Conservation (phyloP, 1,140 invertebrate species). For the Drosophila varians region DNA sequence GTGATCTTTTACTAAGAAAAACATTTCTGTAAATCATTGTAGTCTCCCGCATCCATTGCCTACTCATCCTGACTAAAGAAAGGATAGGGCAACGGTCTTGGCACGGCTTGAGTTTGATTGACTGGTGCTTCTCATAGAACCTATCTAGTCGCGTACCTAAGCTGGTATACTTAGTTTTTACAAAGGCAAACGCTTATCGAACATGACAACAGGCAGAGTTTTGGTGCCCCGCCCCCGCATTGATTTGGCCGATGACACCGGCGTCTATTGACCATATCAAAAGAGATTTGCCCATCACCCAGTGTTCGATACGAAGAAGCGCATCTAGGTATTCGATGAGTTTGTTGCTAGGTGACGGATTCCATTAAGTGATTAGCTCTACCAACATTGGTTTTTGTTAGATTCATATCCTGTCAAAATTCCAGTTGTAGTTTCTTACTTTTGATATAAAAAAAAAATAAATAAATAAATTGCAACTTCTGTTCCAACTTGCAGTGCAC, state of each 20-base stretch:
- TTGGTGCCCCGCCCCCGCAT: conserved; percentile 3
- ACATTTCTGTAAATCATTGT: background rate
- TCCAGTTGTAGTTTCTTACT: background rate
- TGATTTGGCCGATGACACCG: conserved; percentile 26
- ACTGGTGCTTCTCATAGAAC: conserved; percentile 41
- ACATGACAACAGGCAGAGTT: conserved; percentile 26
- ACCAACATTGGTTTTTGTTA: background rate
- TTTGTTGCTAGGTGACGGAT: conserved; percentile 56
- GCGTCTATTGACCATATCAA: conserved; percentile 40
- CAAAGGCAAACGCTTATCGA: conserved; percentile 59
- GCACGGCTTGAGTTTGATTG: conserved; percentile 35
- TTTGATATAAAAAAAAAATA: conserved; percentile 12
- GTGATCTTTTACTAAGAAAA: background rate
- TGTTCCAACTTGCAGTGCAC: background rate
- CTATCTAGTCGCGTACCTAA: conserved; percentile 61
- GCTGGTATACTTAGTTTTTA: conserved; percentile 51
- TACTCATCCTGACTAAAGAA: conserved; percentile 12
- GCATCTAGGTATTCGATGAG: conserved; percentile 35
- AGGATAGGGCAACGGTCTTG: conserved; percentile 11
- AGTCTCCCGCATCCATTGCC: background rate
- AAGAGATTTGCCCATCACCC: conserved; percentile 48
- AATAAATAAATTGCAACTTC: conserved; percentile 1
- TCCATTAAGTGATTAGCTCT: conserved; percentile 9
- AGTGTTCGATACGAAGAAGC: conserved; percentile 24
- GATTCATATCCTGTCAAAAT: conserved; percentile 17